These are phyloP conservation scores for Schrankia costaestrigalis DNA, from an alignment of 2,888 invertebrate genomes.

Conservation along the genomic window DNA sequence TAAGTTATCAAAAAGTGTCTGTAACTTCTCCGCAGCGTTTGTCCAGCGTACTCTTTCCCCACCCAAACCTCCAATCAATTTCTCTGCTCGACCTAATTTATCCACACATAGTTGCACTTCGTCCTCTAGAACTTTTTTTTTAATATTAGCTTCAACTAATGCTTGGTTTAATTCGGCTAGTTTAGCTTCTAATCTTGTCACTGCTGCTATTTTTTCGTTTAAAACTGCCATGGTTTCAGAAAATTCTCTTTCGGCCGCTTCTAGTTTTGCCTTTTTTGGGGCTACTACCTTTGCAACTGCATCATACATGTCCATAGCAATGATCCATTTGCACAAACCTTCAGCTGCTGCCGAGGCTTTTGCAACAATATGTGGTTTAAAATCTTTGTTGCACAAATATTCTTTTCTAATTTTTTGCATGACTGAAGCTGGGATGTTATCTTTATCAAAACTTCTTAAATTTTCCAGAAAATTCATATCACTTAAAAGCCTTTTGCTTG, in stretches of 20 bases:
- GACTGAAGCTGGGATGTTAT: constrained; percentile 86
- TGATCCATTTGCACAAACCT: constrained; percentile 94
- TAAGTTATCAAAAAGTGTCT: constrained; percentile 87
- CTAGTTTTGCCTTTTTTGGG: constrained; percentile 91
- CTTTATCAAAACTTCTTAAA: constrained; percentile 90
- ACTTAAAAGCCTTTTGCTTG: constrained; percentile 89
- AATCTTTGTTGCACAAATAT: constrained; percentile 87
- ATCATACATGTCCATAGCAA: constrained; percentile 94
- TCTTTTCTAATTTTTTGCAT: constrained; percentile 89
- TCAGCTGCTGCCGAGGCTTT: constrained; percentile 97
- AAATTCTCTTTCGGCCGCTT: constrained; percentile 90
- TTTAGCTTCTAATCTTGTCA: constrained; percentile 87
- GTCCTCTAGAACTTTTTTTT: constrained; percentile 85
- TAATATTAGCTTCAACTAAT: constrained; percentile 83
- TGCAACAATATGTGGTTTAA: constrained; percentile 88
- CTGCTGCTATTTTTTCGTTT: constrained; percentile 89
- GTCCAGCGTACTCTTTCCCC: constrained; percentile 95
- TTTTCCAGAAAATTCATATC: constrained; percentile 89
- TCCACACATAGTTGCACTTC: constrained; percentile 90
- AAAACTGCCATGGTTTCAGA: constrained; percentile 91
- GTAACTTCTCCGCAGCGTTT: constrained; percentile 86
- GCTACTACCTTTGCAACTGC: constrained; percentile 90
- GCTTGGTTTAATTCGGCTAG: constrained; percentile 86
- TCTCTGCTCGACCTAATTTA: constrained; percentile 92
- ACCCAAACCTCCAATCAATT: constrained; percentile 92